Percentiles rank a stretch among this genome's conserved stretches.
phyloP scores from a whole-genome alignment of 2,113 vertebrate species.

The Phaetusa simplex region DNA sequence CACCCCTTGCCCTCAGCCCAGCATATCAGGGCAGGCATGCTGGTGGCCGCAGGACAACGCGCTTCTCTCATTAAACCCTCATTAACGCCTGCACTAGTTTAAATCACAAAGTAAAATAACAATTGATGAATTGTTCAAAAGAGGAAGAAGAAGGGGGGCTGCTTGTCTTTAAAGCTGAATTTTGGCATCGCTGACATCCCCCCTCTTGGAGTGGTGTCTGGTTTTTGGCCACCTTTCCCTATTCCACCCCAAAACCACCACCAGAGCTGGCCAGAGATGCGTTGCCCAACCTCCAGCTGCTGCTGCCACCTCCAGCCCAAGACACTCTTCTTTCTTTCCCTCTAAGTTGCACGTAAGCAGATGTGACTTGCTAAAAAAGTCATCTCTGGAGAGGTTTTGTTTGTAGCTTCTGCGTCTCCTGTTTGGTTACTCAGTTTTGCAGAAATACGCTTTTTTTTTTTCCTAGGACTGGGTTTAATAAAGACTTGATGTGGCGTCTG shows the following conservation, averaged over 20 bases:
- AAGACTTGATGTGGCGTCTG: constrained; percentile 18
- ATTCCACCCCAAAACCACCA: background rate
- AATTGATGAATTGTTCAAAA: background rate
- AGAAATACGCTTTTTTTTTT: background rate
- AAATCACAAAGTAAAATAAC: background rate
- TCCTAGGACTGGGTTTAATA: constrained; percentile 59
- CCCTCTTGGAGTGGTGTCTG: background rate
- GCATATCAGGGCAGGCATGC: background rate
- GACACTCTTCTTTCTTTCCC: background rate
- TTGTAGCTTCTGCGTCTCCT: background rate
- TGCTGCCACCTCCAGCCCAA: background rate
- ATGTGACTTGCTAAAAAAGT: background rate
- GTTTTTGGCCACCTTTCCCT: background rate
- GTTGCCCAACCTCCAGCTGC: too few relatives aligned
- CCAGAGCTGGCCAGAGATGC: rapidly evolving
- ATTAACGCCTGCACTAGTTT: background rate
- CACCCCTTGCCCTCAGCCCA: background rate
- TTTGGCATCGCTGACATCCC: rapidly evolving
- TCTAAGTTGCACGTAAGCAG: rapidly evolving
- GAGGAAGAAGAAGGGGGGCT: rapidly evolving
- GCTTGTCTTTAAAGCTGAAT: background rate
- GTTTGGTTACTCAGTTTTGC: background rate
- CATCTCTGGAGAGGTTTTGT: background rate
- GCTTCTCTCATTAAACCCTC: background rate
- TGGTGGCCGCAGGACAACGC: background rate